Conservation (phyloP, 2,888 invertebrate genomes). For the Mimas tiliae region DNA sequence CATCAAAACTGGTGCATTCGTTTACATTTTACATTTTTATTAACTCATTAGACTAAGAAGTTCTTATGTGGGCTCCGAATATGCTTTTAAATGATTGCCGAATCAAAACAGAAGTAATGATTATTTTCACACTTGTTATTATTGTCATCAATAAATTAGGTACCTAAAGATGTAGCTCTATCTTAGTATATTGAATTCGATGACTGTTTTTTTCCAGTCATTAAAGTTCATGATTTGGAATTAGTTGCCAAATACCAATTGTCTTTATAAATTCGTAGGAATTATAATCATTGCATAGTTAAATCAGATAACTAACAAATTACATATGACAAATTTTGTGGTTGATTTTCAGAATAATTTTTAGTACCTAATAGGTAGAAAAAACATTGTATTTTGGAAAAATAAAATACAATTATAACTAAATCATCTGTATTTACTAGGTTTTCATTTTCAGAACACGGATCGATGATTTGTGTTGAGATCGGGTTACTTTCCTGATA, state of each 20-base stretch:
- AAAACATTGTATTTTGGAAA: too few species aligned
- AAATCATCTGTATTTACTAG: not conserved
- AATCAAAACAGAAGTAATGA: not conserved
- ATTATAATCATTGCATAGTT: not conserved
- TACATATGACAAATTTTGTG: not conserved
- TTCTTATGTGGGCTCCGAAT: not conserved
- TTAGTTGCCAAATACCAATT: not conserved
- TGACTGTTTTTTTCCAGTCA: not conserved
- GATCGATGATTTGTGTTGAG: not conserved
- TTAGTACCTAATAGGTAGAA: too few species aligned
- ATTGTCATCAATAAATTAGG: not conserved
- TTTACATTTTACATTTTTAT: constrained; percentile 17
- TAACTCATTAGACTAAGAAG: not conserved
- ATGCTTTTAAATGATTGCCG: not conserved
- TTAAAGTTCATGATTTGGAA: too few species aligned
- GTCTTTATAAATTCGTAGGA: too few species aligned
- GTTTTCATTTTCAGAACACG: not conserved
- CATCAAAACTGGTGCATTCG: not conserved
- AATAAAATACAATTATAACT: not conserved
- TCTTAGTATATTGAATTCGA: too few species aligned
- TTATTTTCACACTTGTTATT: not conserved
- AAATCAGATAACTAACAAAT: not conserved
- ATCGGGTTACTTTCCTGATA: constrained; percentile 15
- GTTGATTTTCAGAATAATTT: not conserved
- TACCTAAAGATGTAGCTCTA: too few species aligned